These are phyloP conservation scores for Listrodromus nycthemerus DNA, from an alignment of 2,888 invertebrate genomes.

Conservation along the genomic window DNA sequence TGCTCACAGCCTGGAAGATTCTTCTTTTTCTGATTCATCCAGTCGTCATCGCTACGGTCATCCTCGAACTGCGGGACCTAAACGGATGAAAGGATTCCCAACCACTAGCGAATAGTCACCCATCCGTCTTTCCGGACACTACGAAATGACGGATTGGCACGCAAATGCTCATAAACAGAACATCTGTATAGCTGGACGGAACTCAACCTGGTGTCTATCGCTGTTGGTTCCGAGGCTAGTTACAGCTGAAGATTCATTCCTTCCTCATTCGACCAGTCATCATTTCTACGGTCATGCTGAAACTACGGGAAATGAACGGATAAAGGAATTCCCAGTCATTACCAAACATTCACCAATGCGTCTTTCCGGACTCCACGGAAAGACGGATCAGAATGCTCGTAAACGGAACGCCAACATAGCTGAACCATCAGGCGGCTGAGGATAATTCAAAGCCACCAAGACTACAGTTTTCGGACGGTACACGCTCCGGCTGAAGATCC, in stretches of 20 bases:
- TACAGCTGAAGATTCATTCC: slow-evolving; percentile 68
- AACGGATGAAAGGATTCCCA: not conserved
- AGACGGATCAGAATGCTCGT: not conserved
- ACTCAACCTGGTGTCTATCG: slow-evolving; percentile 6
- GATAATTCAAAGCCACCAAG: not conserved
- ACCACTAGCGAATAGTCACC: not conserved
- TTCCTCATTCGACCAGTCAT: slow-evolving; percentile 54
- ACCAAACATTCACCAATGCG: not conserved
- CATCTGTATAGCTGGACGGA: not conserved
- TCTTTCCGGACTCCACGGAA: not conserved
- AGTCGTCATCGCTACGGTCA: too few species aligned
- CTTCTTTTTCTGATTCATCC: slow-evolving; percentile 67
- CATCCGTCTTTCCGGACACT: not conserved
- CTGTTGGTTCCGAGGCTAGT: not conserved
- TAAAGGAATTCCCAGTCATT: not conserved
- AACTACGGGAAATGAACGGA: too few species aligned
- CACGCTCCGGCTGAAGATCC: slow-evolving; percentile 45
- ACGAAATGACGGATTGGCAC: not conserved
- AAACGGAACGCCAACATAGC: not conserved
- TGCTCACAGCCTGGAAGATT: slow-evolving; percentile 62
- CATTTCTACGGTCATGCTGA: too few species aligned
- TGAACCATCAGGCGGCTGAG: not conserved
- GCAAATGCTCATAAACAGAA: not conserved
- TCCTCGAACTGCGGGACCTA: too few species aligned
- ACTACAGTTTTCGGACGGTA: not conserved